phyloP scores from a whole-genome alignment of 2,888 invertebrate species.

The Microchrysa polita region DNA sequence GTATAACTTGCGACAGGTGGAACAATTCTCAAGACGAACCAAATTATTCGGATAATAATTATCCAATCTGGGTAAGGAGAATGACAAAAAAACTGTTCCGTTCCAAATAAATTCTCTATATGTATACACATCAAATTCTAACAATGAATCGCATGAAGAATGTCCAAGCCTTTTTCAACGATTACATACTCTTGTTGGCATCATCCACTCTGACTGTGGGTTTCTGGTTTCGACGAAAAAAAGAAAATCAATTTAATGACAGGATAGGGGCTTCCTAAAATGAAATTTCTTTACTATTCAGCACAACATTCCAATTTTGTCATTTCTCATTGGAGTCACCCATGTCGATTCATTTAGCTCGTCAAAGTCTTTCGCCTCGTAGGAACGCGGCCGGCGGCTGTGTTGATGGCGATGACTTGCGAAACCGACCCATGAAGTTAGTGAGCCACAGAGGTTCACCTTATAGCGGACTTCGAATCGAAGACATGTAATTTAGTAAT shows the following conservation, averaged over 20 bases:
- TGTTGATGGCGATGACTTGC: conserved; percentile 24
- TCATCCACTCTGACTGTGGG: too few species aligned
- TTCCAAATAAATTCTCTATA: conserved; percentile 25
- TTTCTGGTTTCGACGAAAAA: too few species aligned
- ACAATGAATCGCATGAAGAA: neutral
- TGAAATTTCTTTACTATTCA: conserved; percentile 27
- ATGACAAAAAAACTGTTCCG: conserved; percentile 19
- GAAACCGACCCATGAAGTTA: neutral
- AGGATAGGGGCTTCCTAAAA: conserved; percentile 38
- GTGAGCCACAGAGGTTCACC: neutral
- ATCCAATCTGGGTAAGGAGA: conserved; percentile 29
- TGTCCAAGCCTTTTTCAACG: neutral
- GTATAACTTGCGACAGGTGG: conserved; percentile 39
- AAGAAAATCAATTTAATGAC: conserved; percentile 44
- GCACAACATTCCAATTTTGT: conserved; percentile 13
- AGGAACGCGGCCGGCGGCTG: conserved; percentile 13
- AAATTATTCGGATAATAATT: conserved; percentile 32
- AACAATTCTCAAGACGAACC: conserved; percentile 34
- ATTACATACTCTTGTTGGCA: too few species aligned
- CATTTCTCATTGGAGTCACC: conserved; percentile 26
- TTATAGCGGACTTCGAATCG: conserved; percentile 7
- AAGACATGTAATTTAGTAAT: conserved; percentile 42
- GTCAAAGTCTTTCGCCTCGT: too few species aligned
- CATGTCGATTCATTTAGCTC: neutral
- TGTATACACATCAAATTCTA: too few species aligned